phyloP scores from a whole-genome alignment of 2,888 invertebrate species.

The Glyphotaelius pellucidus region DNA sequence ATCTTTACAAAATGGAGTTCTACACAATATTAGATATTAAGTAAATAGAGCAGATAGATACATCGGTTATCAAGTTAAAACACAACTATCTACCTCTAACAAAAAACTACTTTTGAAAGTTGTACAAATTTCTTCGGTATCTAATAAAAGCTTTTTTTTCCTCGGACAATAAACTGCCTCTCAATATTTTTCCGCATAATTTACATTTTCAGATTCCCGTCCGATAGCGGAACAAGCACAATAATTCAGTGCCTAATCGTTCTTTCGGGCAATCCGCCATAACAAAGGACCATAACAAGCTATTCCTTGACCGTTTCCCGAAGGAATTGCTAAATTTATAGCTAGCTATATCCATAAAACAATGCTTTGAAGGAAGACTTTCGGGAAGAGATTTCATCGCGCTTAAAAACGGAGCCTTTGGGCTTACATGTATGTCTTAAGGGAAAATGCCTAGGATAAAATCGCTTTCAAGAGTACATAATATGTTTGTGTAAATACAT shows the following conservation, averaged over 20 bases:
- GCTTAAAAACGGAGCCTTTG: background rate
- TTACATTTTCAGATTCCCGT: background rate
- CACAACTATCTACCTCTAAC: background rate
- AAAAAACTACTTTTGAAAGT: background rate
- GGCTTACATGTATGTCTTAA: background rate
- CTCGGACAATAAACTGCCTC: background rate
- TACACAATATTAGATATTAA: too few species aligned
- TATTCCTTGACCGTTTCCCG: constrained; percentile 17
- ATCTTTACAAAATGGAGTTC: too few species aligned
- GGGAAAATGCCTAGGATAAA: background rate
- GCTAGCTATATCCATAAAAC: background rate
- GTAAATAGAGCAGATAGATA: too few species aligned
- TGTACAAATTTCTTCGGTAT: background rate
- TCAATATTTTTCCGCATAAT: background rate
- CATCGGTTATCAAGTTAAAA: too few species aligned
- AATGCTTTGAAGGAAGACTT: background rate
- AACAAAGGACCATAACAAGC: constrained; percentile 17
- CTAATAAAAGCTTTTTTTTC: background rate
- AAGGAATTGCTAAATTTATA: background rate
- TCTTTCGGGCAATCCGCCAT: background rate
- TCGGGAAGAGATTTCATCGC: background rate
- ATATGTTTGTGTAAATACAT: background rate
- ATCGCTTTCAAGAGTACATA: background rate
- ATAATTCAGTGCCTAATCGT: constrained; percentile 7
- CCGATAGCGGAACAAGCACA: background rate